Conservation (phyloP, 2,797 vertebrate genomes). For the Buceros bicornis region DNA sequence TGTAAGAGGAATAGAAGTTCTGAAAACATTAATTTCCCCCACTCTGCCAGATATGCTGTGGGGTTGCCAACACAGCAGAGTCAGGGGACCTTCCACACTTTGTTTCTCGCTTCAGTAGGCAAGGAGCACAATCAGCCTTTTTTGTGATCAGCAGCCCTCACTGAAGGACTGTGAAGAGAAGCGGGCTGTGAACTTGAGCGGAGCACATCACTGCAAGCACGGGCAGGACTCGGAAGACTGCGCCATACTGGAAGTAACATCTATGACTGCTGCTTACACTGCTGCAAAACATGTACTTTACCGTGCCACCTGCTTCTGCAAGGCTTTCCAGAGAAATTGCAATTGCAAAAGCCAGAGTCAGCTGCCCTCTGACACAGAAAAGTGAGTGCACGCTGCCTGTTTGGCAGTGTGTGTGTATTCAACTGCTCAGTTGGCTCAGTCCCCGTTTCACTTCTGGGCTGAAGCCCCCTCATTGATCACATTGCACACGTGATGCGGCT, state of each 20-base stretch:
- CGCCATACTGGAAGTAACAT: background rate
- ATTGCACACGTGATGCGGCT: background rate
- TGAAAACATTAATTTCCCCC: background rate
- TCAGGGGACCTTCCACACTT: background rate
- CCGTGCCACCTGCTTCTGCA: background rate
- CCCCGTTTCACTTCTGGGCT: background rate
- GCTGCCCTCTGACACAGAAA: background rate
- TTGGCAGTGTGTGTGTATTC: background rate
- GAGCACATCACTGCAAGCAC: background rate
- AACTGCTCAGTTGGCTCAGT: background rate
- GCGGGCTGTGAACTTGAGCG: background rate
- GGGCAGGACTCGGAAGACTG: background rate
- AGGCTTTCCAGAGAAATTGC: background rate
- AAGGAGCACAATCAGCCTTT: background rate
- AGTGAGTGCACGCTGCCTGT: rapidly evolving
- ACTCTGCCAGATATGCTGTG: background rate
- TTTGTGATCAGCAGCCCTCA: background rate
- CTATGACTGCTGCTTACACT: background rate
- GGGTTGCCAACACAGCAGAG: background rate
- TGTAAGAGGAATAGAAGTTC: background rate
- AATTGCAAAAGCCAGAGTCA: background rate
- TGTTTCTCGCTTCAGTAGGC: background rate
- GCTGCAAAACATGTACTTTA: background rate
- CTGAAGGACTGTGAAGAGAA: background rate
- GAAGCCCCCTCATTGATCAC: background rate